These are phyloP conservation scores for Dermatemys mawii DNA, from an alignment of 2,113 vertebrate genomes.

Conservation along the genomic window DNA sequence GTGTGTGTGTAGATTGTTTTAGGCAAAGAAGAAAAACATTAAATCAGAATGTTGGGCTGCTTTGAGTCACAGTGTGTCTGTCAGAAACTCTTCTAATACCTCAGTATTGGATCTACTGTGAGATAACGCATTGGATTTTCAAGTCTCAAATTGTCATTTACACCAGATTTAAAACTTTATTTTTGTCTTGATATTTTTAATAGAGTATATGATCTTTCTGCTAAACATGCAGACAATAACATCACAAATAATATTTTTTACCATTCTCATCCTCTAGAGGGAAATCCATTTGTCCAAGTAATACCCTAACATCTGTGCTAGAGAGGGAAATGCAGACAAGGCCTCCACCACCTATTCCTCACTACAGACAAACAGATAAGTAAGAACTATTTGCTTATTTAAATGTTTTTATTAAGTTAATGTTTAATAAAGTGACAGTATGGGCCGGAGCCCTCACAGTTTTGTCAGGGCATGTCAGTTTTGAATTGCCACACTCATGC, in stretches of 20 bases:
- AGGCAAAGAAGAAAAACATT: background rate
- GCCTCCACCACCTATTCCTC: constrained; percentile 92
- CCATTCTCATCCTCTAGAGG: constrained; percentile 83
- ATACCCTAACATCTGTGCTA: constrained; percentile 87
- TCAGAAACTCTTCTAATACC: background rate
- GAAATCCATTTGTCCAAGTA: constrained; percentile 89
- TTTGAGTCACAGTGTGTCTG: background rate
- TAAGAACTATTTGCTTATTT: constrained; percentile 69
- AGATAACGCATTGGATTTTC: background rate
- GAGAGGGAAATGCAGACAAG: constrained; percentile 87
- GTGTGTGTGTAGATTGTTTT: background rate
- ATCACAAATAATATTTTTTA: constrained; percentile 2
- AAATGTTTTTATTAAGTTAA: background rate
- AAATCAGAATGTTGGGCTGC: background rate
- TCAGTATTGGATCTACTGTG: background rate
- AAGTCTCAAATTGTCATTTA: background rate
- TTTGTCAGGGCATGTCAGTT: background rate
- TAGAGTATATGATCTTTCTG: background rate
- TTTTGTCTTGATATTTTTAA: background rate
- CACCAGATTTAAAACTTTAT: background rate
- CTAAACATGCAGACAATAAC: background rate
- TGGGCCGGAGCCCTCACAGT: background rate
- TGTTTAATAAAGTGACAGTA: background rate
- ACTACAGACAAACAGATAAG: constrained; percentile 92
- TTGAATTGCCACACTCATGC: background rate